Percentiles rank a stretch among this genome's conserved stretches.
Conservation (phyloP, 2,797 vertebrate species). For the Eulemur coronatus region DNA sequence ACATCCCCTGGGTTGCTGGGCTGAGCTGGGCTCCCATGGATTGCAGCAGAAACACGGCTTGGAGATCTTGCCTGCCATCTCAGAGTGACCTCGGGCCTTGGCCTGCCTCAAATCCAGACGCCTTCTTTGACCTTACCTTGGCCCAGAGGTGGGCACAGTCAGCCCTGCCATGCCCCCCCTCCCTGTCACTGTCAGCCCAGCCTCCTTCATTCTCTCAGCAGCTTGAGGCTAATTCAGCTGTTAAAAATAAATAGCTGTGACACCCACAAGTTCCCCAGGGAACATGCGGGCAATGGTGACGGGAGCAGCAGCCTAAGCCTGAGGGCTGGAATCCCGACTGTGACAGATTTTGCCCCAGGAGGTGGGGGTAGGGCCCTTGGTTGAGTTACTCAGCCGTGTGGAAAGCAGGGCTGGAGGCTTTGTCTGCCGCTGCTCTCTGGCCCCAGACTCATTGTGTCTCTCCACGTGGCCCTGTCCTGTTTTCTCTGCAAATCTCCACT, state of each 20-base stretch:
- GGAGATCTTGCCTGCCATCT: neutral
- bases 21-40: neutral
- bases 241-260: constrained; percentile 17
- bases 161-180: neutral
- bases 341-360: neutral
- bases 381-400: neutral
- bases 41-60: neutral
- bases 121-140: neutral
- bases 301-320: neutral
- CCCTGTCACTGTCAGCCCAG: neutral
- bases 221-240: neutral
- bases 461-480: neutral
- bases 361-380: neutral
- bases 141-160: neutral
- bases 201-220: neutral
- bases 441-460: neutral
- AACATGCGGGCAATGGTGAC: neutral
- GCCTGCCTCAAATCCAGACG: neutral
- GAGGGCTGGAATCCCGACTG: neutral
- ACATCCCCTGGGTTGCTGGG: neutral
- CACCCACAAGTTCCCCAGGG: neutral
- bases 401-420: neutral
- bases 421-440: neutral
- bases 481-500: neutral
- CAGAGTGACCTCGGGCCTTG: neutral